Conservation (phyloP, 2,888 invertebrate genomes). For the Drosophila meridionalis region DNA sequence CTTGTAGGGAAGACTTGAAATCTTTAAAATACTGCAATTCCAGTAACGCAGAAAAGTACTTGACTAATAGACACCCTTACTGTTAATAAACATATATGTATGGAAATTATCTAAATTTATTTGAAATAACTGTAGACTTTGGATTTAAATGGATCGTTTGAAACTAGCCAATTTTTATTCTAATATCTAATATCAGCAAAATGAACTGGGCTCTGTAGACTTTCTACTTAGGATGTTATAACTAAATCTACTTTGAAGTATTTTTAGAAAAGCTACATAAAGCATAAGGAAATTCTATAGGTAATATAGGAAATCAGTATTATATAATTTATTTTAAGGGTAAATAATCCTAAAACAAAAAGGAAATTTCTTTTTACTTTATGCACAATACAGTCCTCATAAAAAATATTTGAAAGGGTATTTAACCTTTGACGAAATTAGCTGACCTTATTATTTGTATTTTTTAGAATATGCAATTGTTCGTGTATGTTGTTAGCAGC, state of each 20-base stretch:
- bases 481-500: neutral
- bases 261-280: neutral
- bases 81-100: neutral
- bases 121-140: too few species aligned
- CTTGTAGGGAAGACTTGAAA: neutral
- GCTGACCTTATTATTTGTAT: slow-evolving; percentile 9
- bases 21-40: slow-evolving; percentile 7
- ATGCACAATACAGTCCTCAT: too few species aligned
- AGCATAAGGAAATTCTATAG: neutral
- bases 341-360: neutral
- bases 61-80: neutral
- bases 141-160: too few species aligned
- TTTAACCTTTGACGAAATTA: slow-evolving; percentile 6
- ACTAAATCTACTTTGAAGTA: neutral
- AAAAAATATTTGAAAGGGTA: neutral
- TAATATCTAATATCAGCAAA: neutral
- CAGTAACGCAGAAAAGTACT: neutral
- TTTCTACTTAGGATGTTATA: neutral
- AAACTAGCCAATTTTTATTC: too few species aligned
- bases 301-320: neutral
- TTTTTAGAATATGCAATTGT: slow-evolving; percentile 11
- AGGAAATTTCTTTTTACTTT: neutral
- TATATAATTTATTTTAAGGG: neutral
- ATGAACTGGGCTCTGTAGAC: neutral
- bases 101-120: too few species aligned